Conservation (phyloP, 2,113 vertebrate species). For the Osmerus eperlanus region DNA sequence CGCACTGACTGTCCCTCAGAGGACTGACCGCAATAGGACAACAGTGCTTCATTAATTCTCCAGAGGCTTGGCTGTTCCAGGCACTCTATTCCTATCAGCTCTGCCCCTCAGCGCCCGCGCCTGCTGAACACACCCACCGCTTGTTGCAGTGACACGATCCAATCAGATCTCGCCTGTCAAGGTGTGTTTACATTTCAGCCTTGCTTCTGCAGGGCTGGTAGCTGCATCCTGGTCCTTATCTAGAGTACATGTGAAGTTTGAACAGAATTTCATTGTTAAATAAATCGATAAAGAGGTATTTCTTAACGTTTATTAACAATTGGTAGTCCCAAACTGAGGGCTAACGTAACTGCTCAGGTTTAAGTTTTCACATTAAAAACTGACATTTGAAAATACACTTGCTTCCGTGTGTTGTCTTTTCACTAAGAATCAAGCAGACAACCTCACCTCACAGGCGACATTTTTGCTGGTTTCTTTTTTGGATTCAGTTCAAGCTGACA, state of each 20-base stretch:
- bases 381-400: slow-evolving; percentile 3
- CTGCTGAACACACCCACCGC: background rate
- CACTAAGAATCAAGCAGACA: background rate
- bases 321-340: slow-evolving; percentile 14
- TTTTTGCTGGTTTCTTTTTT: background rate
- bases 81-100: background rate
- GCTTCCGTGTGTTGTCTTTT: background rate
- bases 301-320: slow-evolving; percentile 36
- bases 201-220: background rate
- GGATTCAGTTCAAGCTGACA: background rate
- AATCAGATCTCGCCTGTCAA: slow-evolving; percentile 22
- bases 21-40: no score
- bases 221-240: slow-evolving; percentile 12
- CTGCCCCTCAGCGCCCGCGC: background rate
- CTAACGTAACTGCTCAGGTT: slow-evolving; percentile 12
- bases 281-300: slow-evolving; percentile 11
- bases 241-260: slow-evolving; percentile 27
- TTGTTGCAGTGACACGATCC: slow-evolving; percentile 23
- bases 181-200: slow-evolving; percentile 43
- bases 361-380: slow-evolving; percentile 10
- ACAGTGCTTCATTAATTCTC: no score
- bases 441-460: background rate
- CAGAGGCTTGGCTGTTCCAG: no score
- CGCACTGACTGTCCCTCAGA: background rate
- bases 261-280: slow-evolving; percentile 22